phyloP scores from a whole-genome alignment of 2,113 vertebrate genomes.

The Xenopus tropicalis region DNA sequence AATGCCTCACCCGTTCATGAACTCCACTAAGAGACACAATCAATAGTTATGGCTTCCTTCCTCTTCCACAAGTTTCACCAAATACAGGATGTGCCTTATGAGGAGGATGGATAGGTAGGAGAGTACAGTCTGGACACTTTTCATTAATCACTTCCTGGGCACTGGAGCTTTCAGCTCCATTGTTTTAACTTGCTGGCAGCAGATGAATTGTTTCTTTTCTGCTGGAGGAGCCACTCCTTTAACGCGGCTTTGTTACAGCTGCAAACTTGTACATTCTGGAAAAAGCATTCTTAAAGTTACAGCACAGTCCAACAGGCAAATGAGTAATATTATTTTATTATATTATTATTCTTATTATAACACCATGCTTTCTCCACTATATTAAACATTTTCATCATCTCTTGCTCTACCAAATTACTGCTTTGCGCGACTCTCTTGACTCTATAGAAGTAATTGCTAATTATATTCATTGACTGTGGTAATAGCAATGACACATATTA shows the following conservation, averaged over 20 bases:
- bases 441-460: no score
- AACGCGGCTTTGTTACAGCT: background rate
- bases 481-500: no score
- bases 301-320: no score
- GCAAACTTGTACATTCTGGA: background rate
- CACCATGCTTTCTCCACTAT: no score
- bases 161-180: conserved; percentile 17
- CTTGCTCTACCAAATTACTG: no score
- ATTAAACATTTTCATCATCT: no score
- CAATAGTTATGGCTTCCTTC: conserved; percentile 37
- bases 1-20: conserved; percentile 24
- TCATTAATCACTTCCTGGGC: conserved; percentile 35
- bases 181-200: conserved; percentile 36
- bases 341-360: no score
- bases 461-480: no score
- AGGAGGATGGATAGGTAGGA: conserved; percentile 17
- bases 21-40: conserved; percentile 30
- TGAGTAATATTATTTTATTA: no score
- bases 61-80: conserved; percentile 11
- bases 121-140: conserved; percentile 33
- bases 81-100: conserved; percentile 18
- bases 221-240: conserved; percentile 6
- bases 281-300: background rate
- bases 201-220: conserved; percentile 18
- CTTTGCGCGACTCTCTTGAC: no score